phyloP scores from a whole-genome alignment of 2,797 vertebrate species.

The Hypotaenidia philippensis region DNA sequence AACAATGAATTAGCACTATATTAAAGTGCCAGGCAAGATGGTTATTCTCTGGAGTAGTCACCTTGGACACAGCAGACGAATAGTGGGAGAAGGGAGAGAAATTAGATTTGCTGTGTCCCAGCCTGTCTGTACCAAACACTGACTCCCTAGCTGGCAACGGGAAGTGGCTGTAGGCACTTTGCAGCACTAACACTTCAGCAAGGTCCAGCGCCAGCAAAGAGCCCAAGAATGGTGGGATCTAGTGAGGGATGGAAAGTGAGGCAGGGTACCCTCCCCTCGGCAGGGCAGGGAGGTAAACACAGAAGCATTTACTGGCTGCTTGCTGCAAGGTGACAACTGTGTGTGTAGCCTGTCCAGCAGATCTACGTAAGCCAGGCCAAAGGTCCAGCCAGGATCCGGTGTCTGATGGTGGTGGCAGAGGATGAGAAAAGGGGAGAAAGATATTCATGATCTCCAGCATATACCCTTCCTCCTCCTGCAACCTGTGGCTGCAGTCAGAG shows the following conservation, averaged over 20 bases:
- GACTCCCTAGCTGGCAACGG: neutral
- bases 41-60: conserved; percentile 48
- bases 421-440: neutral
- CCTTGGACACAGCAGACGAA: neutral
- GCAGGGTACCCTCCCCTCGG: neutral
- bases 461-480: neutral
- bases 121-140: neutral
- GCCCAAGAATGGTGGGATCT: neutral
- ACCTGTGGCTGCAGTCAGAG: neutral
- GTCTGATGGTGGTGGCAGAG: neutral
- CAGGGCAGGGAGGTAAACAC: neutral
- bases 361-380: neutral
- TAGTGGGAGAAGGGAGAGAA: conserved; percentile 21
- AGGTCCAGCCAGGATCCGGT: neutral
- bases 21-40: conserved; percentile 40
- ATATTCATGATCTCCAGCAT: neutral
- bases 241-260: neutral
- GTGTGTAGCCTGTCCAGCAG: neutral
- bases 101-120: conserved; percentile 27
- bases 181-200: neutral
- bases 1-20: conserved; percentile 68
- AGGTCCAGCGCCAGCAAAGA: neutral
- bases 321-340: neutral
- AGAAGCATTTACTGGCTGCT: neutral
- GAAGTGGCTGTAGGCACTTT: neutral